Evolutionary conservation across 2,888 invertebrate species (phyloP), one percentile per base, ranked within the genome.

Genomic region (Pteria penguin): DNA sequence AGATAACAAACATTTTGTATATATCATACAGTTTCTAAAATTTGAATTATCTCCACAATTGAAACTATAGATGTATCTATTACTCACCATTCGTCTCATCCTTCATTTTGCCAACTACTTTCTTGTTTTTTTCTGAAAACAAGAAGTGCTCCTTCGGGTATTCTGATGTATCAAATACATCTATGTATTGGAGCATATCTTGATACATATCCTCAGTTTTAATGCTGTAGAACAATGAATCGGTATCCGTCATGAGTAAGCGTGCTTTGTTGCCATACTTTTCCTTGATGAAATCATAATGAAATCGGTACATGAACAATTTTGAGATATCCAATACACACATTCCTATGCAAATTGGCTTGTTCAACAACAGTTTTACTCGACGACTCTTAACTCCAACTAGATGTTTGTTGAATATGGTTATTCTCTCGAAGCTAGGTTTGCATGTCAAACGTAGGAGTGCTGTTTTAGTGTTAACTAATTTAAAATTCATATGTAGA

Each of bases 381-480:
- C n/a, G n/a, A n/a, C n/a, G n/a, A n/a, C n/a, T n/a, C n/a, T n/a
- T n/a, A n/a, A n/a, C n/a, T n/a, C n/a, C n/a, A n/a, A n/a, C n/a
- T n/a, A n/a, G n/a, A n/a, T 68, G 31, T 54, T 61, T 27, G n/a
- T 73, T 73, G 52, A 73, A 73, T 45, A 73, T 73, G 11, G 60
- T 67, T n/a, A 65, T 61, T 52, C 36, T 58, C 27, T 61, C 22
- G 54, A 73, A 73, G 32, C 33, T 57, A 26, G 67, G 61, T 36
- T 68, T 68, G 58, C 54, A 24, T 8, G 57, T 36, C 22, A 54
- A 26, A 24, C 61, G 66, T 60, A 31, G 32, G 1, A 73, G 26
- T 60, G 45, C 22, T 61, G 52, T 58, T 36, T 68, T 31, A 5
- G 57, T 57, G 24, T 65, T 52, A 5, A 65, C 27, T n/a, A 65